phyloP scores from a whole-genome alignment of 2,888 invertebrate genomes.

The Caenorhabditis sulstoni region DNA sequence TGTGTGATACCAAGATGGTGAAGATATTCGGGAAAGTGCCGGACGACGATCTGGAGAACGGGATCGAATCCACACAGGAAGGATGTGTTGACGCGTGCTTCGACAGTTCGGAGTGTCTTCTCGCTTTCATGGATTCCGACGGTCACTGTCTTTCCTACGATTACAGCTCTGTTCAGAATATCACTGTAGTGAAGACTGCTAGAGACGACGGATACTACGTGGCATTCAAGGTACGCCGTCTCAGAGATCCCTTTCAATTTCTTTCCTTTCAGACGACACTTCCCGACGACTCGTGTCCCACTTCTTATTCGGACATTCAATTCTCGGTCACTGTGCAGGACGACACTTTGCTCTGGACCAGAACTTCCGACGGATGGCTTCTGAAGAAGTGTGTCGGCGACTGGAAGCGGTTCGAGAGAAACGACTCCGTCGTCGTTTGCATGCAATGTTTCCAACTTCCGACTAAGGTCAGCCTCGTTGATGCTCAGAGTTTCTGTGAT shows the following conservation, averaged over 20 bases:
- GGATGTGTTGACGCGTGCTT: not conserved
- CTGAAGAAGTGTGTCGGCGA: conserved; percentile 7
- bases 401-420: conserved; percentile 26
- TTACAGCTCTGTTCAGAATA: not conserved
- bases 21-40: not conserved
- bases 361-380: not conserved
- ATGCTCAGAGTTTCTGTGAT: not conserved
- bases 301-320: not conserved
- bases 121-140: conserved; percentile 4
- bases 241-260: no score
- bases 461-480: not conserved
- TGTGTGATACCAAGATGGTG: not conserved
- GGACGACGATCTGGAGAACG: not conserved
- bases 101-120: not conserved
- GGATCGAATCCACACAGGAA: no score
- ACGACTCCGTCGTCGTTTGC: not conserved
- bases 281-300: not conserved
- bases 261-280: not conserved
- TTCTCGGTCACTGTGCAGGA: not conserved
- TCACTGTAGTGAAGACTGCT: conserved; percentile 4
- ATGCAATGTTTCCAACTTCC: not conserved
- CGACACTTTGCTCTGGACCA: not conserved
- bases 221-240: conserved; percentile 11
- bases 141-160: not conserved
- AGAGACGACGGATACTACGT: conserved; percentile 4